Conservation (phyloP, 2,113 vertebrate species). For the Melierax canorus region DNA sequence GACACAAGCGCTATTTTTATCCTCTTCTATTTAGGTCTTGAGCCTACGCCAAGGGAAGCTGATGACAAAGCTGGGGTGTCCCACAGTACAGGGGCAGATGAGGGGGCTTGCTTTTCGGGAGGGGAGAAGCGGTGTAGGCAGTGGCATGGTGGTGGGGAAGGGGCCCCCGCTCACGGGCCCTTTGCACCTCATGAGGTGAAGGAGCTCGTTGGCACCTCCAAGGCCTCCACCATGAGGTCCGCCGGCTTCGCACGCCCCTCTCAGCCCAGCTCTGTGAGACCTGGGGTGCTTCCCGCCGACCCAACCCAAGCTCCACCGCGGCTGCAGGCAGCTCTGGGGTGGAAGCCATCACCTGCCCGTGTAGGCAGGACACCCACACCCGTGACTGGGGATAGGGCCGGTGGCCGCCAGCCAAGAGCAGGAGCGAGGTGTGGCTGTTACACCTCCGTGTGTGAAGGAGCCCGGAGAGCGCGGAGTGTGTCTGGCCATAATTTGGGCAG, state of each 20-base stretch:
- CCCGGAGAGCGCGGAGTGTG: rapidly evolving
- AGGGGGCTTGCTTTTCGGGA: neutral
- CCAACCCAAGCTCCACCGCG: no score
- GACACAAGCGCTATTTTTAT: neutral
- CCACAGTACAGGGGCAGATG: neutral
- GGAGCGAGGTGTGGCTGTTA: neutral
- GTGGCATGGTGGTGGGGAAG: rapidly evolving
- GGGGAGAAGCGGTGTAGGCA: neutral
- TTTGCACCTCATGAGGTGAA: neutral
- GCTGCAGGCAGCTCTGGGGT: neutral
- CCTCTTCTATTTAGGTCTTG: neutral
- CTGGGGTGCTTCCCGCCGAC: neutral
- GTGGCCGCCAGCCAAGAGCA: neutral
- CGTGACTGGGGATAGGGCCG: rapidly evolving
- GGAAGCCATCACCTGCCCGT: rapidly evolving
- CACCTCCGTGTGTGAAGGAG: rapidly evolving
- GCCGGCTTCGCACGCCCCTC: rapidly evolving
- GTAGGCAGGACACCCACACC: rapidly evolving
- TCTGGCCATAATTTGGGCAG: rapidly evolving
- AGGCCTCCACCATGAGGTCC: rapidly evolving
- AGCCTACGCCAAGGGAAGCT: neutral
- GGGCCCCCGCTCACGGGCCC: rapidly evolving
- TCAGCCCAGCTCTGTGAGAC: no score
- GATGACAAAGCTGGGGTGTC: neutral
- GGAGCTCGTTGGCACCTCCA: rapidly evolving